A percentile compares a stretch with the other conserved stretches of the same genome.
Evolutionary conservation across 2,113 vertebrate genomes (phyloP).

Genomic region (Dasypus novemcinctus): DNA sequence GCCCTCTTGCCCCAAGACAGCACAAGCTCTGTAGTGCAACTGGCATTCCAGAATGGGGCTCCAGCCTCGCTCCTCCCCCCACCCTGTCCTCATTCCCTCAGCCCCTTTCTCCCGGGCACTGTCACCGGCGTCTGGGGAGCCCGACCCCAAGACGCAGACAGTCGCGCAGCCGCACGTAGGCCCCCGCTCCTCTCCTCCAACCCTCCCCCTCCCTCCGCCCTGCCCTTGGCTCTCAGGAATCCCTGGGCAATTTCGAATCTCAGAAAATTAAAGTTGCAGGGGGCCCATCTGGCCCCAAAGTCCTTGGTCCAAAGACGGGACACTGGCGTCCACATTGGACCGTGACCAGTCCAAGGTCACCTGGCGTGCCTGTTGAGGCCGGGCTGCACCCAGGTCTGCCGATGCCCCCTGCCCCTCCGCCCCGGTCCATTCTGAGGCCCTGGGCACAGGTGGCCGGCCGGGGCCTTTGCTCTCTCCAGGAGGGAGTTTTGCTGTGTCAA

Average conservation of each 20-base stretch:
- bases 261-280: background rate
- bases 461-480: background rate
- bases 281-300: background rate
- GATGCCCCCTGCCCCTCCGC: too few species aligned
- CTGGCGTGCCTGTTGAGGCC: background rate
- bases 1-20: background rate
- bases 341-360: background rate
- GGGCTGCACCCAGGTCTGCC: background rate
- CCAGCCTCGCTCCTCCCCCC: too few species aligned
- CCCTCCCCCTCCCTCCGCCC: too few species aligned
- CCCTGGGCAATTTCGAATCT: background rate
- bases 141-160: background rate
- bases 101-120: background rate
- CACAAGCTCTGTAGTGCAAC: background rate
- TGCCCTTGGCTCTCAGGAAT: background rate
- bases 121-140: background rate
- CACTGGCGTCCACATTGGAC: background rate
- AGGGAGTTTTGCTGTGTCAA: background rate
- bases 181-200: background rate
- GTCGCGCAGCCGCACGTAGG: background rate
- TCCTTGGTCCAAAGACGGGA: background rate
- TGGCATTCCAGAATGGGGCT: background rate
- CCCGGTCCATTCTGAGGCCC: background rate
- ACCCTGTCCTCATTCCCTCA: background rate
- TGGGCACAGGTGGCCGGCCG: background rate